Percentiles rank a stretch among this genome's conserved stretches.
phyloP scores from a whole-genome alignment of 2,113 vertebrate genomes.

The Protobothrops mucrosquamatus region DNA sequence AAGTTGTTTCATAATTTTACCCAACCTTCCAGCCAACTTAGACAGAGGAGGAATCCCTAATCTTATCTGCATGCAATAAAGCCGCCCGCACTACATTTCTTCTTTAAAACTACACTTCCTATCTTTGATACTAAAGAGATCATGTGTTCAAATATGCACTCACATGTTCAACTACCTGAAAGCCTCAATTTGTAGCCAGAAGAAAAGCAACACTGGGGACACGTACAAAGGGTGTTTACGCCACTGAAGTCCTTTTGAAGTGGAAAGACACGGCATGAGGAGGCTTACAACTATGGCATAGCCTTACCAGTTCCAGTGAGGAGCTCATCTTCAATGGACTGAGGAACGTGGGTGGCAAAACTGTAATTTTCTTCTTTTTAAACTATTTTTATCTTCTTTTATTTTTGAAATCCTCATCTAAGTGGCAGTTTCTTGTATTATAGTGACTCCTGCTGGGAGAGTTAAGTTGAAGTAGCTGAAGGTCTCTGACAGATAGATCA shows the following conservation, averaged over 20 bases:
- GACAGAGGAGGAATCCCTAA: slow-evolving; percentile 76
- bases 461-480: slow-evolving; percentile 87
- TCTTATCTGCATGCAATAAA: slow-evolving; percentile 74
- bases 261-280: slow-evolving; percentile 83
- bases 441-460: slow-evolving; percentile 86
- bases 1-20: slow-evolving; percentile 61
- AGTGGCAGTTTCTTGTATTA: slow-evolving; percentile 85
- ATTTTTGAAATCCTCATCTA: slow-evolving; percentile 89
- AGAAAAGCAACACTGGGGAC: slow-evolving; percentile 82
- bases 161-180: slow-evolving; percentile 81
- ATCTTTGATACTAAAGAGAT: slow-evolving; percentile 79
- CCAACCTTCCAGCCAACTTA: slow-evolving; percentile 70
- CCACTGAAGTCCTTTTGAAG: slow-evolving; percentile 84
- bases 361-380: slow-evolving; percentile 84
- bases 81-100: slow-evolving; percentile 78
- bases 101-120: slow-evolving; percentile 75
- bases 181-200: slow-evolving; percentile 80
- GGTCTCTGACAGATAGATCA: slow-evolving; percentile 87
- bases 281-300: slow-evolving; percentile 76
- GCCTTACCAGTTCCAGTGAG: slow-evolving; percentile 81
- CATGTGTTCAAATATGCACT: slow-evolving; percentile 76
- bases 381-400: slow-evolving; percentile 86
- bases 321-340: slow-evolving; percentile 85
- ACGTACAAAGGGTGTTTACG: slow-evolving; percentile 83
- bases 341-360: slow-evolving; percentile 86